Percentiles rank a stretch among this genome's conserved stretches.
Evolutionary conservation across 2,888 invertebrate species (phyloP).

Genomic region (Maniola hyperantus): DNA sequence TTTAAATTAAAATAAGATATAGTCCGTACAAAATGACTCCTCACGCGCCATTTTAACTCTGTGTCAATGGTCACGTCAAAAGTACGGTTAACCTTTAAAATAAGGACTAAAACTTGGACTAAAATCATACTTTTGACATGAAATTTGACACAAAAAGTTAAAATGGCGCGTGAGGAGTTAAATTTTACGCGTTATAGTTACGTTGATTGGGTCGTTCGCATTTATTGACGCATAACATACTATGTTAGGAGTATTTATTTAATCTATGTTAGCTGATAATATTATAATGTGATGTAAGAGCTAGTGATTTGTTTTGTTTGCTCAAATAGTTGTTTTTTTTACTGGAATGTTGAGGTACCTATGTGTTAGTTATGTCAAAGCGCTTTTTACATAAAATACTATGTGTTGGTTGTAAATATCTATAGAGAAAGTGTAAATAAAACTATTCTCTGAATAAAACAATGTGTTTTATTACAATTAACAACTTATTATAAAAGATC

Average conservation of each 20-base stretch:
- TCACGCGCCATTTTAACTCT: too few species aligned
- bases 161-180: too few species aligned
- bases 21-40: too few species aligned
- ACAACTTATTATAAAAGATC: slow-evolving; percentile 43
- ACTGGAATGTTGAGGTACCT: slow-evolving; percentile 42
- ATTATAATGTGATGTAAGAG: slow-evolving; percentile 31
- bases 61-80: too few species aligned
- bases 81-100: too few species aligned
- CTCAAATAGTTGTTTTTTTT: slow-evolving; percentile 48
- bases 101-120: too few species aligned
- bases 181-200: background rate
- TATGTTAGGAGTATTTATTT: too few species aligned
- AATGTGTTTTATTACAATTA: slow-evolving; percentile 60
- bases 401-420: slow-evolving; percentile 68
- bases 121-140: too few species aligned
- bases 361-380: slow-evolving; percentile 42
- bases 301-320: slow-evolving; percentile 45
- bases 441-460: slow-evolving; percentile 71
- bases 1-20: background rate
- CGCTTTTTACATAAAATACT: slow-evolving; percentile 52
- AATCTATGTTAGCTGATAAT: slow-evolving; percentile 22
- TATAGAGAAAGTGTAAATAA: slow-evolving; percentile 76
- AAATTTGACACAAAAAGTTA: too few species aligned
- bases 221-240: background rate
- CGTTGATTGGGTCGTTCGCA: slow-evolving; percentile 4